Conservation (phyloP, 1,140 invertebrate species). For the Dreissena rostriformis region DNA sequence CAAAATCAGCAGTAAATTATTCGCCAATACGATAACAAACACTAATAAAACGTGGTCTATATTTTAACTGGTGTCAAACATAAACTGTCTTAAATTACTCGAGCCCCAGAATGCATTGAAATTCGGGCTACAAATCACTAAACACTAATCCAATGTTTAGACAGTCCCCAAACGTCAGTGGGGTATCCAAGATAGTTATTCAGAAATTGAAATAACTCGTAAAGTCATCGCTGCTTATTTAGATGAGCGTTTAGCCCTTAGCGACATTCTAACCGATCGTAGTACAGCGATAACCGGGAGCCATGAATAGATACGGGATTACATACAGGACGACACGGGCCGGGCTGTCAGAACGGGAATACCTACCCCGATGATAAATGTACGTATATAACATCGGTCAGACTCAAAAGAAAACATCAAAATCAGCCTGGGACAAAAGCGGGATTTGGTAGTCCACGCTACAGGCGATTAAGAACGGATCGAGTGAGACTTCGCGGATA, state of each 20-base stretch:
- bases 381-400: neutral
- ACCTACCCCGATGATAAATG: slow-evolving; percentile 14
- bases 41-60: too few species aligned
- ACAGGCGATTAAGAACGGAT: neutral
- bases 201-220: neutral
- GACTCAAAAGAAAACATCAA: neutral
- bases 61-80: too few species aligned
- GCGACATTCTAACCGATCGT: neutral
- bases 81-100: too few species aligned
- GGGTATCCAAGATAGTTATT: neutral
- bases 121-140: slow-evolving; percentile 1
- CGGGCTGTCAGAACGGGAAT: slow-evolving; percentile 1
- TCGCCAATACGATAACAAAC: too few species aligned
- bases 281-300: neutral
- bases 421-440: neutral
- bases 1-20: too few species aligned
- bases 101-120: too few species aligned
- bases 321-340: neutral
- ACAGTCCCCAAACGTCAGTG: neutral
- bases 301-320: neutral
- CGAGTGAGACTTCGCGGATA: too few species aligned
- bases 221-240: neutral
- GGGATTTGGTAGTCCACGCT: neutral
- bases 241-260: neutral
- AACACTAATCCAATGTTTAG: slow-evolving; percentile 12